Percentiles rank a stretch among this genome's conserved stretches.
phyloP scores from a whole-genome alignment of 2,113 vertebrate genomes.

The Nestor notabilis region DNA sequence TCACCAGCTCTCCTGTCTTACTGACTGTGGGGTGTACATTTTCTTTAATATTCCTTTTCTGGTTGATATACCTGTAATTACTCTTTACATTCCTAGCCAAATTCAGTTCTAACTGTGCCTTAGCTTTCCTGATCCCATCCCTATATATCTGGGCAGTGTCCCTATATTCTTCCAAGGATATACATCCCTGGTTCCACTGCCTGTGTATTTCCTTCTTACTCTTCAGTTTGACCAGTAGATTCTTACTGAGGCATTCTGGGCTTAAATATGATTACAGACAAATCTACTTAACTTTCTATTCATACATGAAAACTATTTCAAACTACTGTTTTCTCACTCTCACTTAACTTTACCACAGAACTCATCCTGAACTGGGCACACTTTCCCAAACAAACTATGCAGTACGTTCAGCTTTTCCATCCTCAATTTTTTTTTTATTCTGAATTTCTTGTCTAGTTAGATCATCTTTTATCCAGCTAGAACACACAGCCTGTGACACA shows the following conservation, averaged over 20 bases:
- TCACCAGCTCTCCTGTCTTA: background rate
- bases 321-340: background rate
- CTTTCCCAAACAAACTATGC: background rate
- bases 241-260: background rate
- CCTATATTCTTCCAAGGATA: background rate
- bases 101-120: background rate
- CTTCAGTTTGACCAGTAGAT: background rate
- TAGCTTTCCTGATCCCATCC: background rate
- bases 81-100: background rate
- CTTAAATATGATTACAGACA: background rate
- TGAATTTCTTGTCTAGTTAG: background rate
- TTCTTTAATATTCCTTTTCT: background rate
- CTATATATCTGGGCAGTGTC: background rate
- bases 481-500: background rate
- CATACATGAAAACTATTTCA: background rate
- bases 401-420: background rate
- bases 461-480: background rate
- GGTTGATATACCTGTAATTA: background rate
- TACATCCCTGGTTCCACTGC: background rate
- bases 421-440: background rate
- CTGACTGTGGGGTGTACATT: fast-evolving
- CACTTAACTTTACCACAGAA: background rate
- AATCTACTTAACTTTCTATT: background rate
- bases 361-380: background rate
- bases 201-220: background rate